Conservation (phyloP, 2,113 vertebrate genomes). For the Dromiciops gliroides region DNA sequence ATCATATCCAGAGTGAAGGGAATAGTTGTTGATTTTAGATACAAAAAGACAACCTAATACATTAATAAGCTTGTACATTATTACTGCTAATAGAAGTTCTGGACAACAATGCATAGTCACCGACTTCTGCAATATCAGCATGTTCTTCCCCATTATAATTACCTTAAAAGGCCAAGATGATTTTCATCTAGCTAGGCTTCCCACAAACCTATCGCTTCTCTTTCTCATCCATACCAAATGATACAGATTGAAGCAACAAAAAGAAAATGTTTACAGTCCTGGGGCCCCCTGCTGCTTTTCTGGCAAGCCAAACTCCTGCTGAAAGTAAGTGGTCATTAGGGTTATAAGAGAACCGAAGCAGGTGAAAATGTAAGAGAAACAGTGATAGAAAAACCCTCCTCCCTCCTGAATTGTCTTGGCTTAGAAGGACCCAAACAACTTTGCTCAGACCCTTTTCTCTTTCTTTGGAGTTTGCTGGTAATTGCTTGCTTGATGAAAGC, state of each 20-base stretch:
- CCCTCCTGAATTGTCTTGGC: not conserved
- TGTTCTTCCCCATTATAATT: slow-evolving; percentile 68
- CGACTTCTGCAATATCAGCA: slow-evolving; percentile 67
- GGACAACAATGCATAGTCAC: not conserved
- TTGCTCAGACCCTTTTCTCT: not conserved
- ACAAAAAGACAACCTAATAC: not conserved
- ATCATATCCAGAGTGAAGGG: not conserved
- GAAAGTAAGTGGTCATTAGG: not conserved
- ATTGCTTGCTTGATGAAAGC: not conserved
- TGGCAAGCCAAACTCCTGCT: not conserved
- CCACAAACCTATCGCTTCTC: too few relatives aligned
- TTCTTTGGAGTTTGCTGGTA: not conserved
- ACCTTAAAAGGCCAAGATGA: slow-evolving; percentile 60
- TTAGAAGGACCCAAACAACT: not conserved
- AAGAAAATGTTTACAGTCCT: not conserved
- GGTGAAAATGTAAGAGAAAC: not conserved
- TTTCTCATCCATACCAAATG: not conserved
- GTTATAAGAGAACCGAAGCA: not conserved
- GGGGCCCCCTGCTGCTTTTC: not conserved
- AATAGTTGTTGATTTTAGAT: not conserved
- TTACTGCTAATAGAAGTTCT: slow-evolving; percentile 70
- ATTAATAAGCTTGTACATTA: slow-evolving; percentile 66
- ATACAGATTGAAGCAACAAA: not conserved
- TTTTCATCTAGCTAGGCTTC: slow-evolving; percentile 27
- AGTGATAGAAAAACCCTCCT: not conserved